Evolutionary conservation across 2,888 invertebrate species (phyloP).

Genomic region (Dermolepida albohirtum): DNA sequence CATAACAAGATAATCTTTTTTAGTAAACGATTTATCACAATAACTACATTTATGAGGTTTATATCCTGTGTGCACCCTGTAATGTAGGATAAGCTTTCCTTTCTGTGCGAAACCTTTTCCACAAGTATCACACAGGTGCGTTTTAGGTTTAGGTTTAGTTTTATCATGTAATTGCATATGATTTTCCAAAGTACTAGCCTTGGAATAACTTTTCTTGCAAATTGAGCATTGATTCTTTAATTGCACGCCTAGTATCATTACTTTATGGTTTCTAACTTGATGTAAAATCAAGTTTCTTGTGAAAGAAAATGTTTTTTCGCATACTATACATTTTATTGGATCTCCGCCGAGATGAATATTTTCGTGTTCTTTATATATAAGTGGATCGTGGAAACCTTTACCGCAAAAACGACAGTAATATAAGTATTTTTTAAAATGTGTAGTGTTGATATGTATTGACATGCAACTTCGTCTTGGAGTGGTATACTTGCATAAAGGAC

Average conservation of each 20-base stretch:
- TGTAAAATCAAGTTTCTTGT: constrained; percentile 61
- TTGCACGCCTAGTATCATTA: constrained; percentile 62
- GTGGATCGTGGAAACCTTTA: constrained; percentile 69
- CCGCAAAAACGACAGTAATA: constrained; percentile 69
- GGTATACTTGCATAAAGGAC: constrained; percentile 58
- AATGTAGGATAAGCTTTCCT: constrained; percentile 57
- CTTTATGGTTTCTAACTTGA: constrained; percentile 58
- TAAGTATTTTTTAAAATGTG: constrained; percentile 61
- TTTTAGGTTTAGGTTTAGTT: constrained; percentile 48
- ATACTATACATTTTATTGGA: constrained; percentile 68
- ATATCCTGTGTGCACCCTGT: constrained; percentile 55
- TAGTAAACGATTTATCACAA: constrained; percentile 55
- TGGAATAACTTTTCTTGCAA: constrained; percentile 57
- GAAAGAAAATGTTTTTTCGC: constrained; percentile 66
- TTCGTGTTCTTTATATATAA: constrained; percentile 68
- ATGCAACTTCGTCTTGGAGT: constrained; percentile 56
- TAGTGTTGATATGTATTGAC: constrained; percentile 58
- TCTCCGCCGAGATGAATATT: constrained; percentile 69
- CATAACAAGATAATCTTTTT: constrained; percentile 51
- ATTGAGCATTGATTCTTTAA: constrained; percentile 62
- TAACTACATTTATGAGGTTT: constrained; percentile 55
- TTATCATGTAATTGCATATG: constrained; percentile 58
- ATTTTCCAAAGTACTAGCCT: constrained; percentile 61
- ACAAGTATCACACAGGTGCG: constrained; percentile 59
- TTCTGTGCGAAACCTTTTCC: constrained; percentile 59